Conservation (phyloP, 2,113 vertebrate species). For the Puma concolor region DNA sequence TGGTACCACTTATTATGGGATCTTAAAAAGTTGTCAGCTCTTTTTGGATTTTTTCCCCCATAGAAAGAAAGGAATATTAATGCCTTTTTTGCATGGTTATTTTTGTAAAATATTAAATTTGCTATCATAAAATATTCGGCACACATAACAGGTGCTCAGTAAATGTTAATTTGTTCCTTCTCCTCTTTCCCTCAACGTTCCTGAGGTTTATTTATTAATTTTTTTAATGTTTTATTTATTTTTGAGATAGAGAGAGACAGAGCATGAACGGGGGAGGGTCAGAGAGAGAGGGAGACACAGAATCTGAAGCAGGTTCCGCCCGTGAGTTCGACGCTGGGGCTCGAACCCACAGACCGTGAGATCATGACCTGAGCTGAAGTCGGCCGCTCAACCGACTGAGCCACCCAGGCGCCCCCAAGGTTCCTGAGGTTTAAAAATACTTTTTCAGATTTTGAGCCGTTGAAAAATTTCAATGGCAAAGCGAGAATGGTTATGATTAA, state of each 20-base stretch:
- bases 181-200: not conserved
- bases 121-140: too few species aligned
- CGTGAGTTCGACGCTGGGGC: too few species aligned
- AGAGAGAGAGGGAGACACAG: too few species aligned
- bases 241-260: too few species aligned
- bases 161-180: conserved; percentile 32
- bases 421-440: conserved; percentile 50
- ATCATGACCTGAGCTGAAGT: too few species aligned
- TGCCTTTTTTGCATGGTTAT: not conserved
- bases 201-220: not conserved
- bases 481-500: conserved; percentile 49
- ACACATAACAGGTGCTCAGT: conserved; percentile 11
- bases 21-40: too few species aligned
- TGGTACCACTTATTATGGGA: not conserved
- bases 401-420: not conserved
- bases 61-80: not conserved
- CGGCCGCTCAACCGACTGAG: too few species aligned
- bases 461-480: conserved; percentile 53
- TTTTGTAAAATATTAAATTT: conserved; percentile 40
- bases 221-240: too few species aligned
- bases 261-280: too few species aligned
- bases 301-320: too few species aligned
- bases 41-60: not conserved
- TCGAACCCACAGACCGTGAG: too few species aligned
- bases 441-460: conserved; percentile 22